Evolutionary conservation across 2,113 vertebrate species (phyloP).

Genomic region (Cercocebus atys): DNA sequence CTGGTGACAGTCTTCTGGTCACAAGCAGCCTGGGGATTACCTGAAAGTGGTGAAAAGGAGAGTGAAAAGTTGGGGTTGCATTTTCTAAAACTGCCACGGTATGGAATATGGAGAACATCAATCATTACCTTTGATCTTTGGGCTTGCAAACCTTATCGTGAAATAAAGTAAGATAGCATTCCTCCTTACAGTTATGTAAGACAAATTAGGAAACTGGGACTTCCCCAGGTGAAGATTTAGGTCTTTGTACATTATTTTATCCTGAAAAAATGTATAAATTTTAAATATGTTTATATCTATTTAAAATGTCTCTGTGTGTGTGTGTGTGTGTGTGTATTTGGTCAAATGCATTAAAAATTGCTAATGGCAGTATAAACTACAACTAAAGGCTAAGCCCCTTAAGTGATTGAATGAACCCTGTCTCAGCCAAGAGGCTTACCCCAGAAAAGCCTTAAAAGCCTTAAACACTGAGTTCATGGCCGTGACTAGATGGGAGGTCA

Average conservation of each 20-base stretch:
- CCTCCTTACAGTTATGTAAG: neutral
- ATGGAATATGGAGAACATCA: neutral
- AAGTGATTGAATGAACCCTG: neutral
- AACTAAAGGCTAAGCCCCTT: neutral
- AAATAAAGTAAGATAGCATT: neutral
- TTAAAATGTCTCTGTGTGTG: neutral
- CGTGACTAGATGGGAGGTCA: neutral
- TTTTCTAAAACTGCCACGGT: neutral
- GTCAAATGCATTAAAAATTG: neutral
- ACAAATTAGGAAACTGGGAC: neutral
- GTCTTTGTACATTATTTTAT: neutral
- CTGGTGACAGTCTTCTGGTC: neutral
- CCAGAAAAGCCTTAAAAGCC: neutral
- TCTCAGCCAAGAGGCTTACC: neutral
- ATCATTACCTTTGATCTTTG: neutral
- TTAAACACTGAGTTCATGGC: neutral
- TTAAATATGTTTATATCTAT: neutral
- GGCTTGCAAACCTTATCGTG: neutral
- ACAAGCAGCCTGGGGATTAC: neutral
- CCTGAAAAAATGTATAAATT: neutral
- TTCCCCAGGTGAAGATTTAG: neutral
- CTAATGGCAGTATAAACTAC: neutral
- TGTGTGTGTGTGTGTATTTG: neutral
- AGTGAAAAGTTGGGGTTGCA: neutral
- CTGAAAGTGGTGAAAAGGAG: neutral